Conservation (phyloP, 2,797 vertebrate species). For the Hybognathus amarus region DNA sequence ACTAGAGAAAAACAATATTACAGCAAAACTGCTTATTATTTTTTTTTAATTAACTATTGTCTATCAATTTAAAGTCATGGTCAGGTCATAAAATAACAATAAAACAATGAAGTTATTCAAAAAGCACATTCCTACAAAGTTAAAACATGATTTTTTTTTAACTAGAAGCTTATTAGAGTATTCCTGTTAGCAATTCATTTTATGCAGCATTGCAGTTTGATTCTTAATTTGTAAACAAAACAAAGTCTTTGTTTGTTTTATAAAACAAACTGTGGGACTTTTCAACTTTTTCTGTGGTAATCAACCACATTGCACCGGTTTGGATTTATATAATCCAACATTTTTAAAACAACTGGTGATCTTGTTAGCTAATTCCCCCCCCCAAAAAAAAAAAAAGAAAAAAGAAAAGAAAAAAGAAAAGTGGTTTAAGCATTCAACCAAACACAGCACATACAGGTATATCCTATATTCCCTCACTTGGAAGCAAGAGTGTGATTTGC, state of each 20-base stretch:
- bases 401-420: no score
- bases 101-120: background rate
- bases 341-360: background rate
- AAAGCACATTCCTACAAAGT: background rate
- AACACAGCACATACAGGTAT: background rate
- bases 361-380: background rate
- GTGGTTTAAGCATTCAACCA: constrained; percentile 8
- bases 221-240: background rate
- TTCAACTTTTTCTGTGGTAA: background rate
- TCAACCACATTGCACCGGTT: background rate
- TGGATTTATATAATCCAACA: background rate
- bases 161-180: background rate
- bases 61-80: background rate
- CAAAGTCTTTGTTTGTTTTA: background rate
- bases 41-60: background rate
- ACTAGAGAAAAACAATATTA: background rate
- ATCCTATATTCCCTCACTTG: constrained; percentile 20
- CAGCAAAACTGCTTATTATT: background rate
- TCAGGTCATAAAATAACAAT: background rate
- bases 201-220: background rate
- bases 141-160: background rate
- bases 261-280: background rate
- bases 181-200: background rate
- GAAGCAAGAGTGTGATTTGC: constrained; percentile 39
- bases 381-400: no score